These are phyloP conservation scores for Coregonus sp. DNA, from an alignment of 2,797 vertebrate species.

Conservation along the genomic window DNA sequence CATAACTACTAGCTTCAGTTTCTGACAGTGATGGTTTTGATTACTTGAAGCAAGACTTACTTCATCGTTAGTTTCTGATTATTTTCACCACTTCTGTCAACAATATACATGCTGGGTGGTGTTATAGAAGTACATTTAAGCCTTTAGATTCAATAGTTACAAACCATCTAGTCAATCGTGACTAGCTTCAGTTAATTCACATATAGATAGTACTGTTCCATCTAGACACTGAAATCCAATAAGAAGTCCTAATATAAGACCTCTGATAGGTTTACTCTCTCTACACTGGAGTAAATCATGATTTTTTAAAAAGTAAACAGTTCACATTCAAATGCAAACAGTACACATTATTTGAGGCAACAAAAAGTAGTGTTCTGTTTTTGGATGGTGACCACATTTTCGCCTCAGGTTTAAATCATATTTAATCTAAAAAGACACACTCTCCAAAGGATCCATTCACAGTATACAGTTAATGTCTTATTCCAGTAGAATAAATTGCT, in stretches of 20 bases:
- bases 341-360: conserved; percentile 26
- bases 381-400: conserved; percentile 17
- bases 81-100: conserved; percentile 22
- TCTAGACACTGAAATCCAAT: conserved; percentile 4
- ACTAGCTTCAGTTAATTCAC: conserved; percentile 29
- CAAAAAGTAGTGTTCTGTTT: conserved; percentile 13
- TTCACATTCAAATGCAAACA: conserved; percentile 39
- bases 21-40: conserved; percentile 48
- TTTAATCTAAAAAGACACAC: conserved; percentile 14
- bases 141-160: conserved; percentile 32
- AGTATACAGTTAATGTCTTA: conserved; percentile 25
- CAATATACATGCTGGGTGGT: conserved; percentile 18
- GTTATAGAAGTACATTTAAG: conserved; percentile 14
- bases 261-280: not conserved
- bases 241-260: conserved; percentile 34
- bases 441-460: conserved; percentile 25
- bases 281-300: not conserved
- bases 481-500: not conserved
- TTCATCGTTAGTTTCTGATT: conserved; percentile 49
- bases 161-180: conserved; percentile 45
- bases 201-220: conserved; percentile 21
- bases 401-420: not conserved
- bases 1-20: conserved; percentile 57
- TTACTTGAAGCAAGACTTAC: conserved; percentile 49
- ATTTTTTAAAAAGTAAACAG: conserved; percentile 26